Evolutionary conservation across 2,797 vertebrate species (phyloP), one percentile per base, ranked within the genome.

Genomic region (Helostoma temminkii): DNA sequence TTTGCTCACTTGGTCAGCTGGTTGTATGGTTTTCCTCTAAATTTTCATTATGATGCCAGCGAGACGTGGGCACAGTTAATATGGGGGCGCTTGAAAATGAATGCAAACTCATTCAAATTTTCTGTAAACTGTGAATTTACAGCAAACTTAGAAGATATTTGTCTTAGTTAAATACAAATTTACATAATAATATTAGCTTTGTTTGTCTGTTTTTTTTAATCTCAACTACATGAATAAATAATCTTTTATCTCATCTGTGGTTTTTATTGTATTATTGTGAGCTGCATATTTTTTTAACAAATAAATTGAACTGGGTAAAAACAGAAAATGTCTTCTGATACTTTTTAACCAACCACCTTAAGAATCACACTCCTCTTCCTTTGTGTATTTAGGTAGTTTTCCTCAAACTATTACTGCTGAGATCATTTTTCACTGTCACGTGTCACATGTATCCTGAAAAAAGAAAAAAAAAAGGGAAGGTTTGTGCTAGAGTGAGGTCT

Each of bases 301-400:
- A 78, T 67, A 25, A 67, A 60, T 15, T 32, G 11, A 52, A 42
- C 34, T 66, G 22, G 39, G 34, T 54, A 47, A 25, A 43, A 71
- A 26, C 25, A 19, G 25, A 52, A 34, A 36, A 25, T 1, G 12
- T 25, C 4, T 25, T 32, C 66, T 70, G 41, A 54, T 24, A 7
- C 9, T 36, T 30, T 30, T 53, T 25, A 69, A 36, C 45, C 46
- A 37, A 9, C 30, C 54, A 57, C 39, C 14, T 21, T 26, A n/a
- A 56, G 36, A 58, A 48, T 49, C n/a, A 16, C 49, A 14, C 45
- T 28, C 2, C 43, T 11, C 34, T 34, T n/a, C 1, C 47, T 22
- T 18, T 64, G 19, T n/a, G n/a, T n/a, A n/a, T n/a, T n/a, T n/a
- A n/a, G n/a, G n/a, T 39, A 0, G n/a, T 53, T 47, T 28, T 53